Base-by-base conservation (phyloP, 1,140 invertebrate species). In the Heliconius hermathena region DNA sequence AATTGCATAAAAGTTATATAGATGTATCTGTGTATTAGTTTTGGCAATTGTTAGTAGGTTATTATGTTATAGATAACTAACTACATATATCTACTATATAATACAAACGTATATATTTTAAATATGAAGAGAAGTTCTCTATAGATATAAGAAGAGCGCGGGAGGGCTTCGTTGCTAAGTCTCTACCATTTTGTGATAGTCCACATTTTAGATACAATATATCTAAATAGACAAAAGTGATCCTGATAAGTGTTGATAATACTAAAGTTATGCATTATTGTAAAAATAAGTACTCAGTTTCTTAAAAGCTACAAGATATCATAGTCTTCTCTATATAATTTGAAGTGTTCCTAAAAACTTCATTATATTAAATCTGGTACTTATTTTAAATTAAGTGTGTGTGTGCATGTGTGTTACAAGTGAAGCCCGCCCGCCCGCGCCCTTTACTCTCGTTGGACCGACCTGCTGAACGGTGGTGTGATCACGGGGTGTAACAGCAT, bases 401-500 rank as follows among this genome's bases (percentile, higher is more conserved):
- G 26, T 71, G 72, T 78, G 77, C 6, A n/a, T 79, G 66, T 71
- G 78, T 74, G 29, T 82, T 76, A 83, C 46, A 77, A 85, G 85
- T 88, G 77, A 84, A 88, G 85, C 85, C 84, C 80, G 89, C 89
- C 89, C 87, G 90, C 90, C 88, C 90, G 87, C 90, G 90, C 89
- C 89, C 88, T 77, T 73, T 73, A 74, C 82, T 78, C 77, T 77
- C 80, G 86, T 82, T 71, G 79, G 84, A 95, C 95, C 95, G 95
- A 98, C 98, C 97, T 98, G 98, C 95, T 98, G 98, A 88, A 97
- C 97, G 93, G 96, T 97, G 90, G 96, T 97, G 95, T 97, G 98
- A 95, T 97, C 98, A 90, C 97, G 95, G 60, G 98, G 98, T 46
- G 98, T 98, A 88, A 98, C 98, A 82, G 98, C 97, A 87, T 98